Base-by-base conservation (phyloP, 2,113 vertebrate genomes). In the Tricholaema leucomelas region DNA sequence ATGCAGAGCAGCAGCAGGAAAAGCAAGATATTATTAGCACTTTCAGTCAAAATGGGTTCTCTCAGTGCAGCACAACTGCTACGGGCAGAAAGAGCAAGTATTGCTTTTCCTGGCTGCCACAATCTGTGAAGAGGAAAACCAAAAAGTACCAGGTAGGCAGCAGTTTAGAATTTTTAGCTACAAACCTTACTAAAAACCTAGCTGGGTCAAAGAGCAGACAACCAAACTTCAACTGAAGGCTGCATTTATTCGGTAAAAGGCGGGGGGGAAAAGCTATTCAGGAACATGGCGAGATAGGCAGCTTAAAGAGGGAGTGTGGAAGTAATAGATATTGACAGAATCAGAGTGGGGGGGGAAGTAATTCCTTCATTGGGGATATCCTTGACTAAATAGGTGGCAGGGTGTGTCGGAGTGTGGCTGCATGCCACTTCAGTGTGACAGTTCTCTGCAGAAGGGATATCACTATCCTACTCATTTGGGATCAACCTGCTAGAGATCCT, bases 11-110 rank as follows among this genome's bases (percentile, higher is more conserved):
- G 33, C 11, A 75, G 76, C 88, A 86, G 81, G 74, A 93, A 91
- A 91, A 81, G 42, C 48, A 78, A 75, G n/a, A 8, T 82, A 87
- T 91, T 95, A 76, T 92, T 81, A 94, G 71, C 38, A 71, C 55
- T 85, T 88, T 66, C 52, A 65, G 63, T 61, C 38, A 76, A 81
- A 87, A 76, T 35, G 50, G 28, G 40, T 55, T 75, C 55, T 84
- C 55, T 55, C 50, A 80, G 46, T 60, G 27, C 64, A 88, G 46
- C 54, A 63, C 23, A 65, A 58, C 44, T 58, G 15, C 50, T 65
- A 9, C 28, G 18, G 30, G 16, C 56, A 66, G 58, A 50, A 78
- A 83, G 50, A 73, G 38, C n/a, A 52, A 74, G 4, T 25, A 28
- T 5, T 86, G 65, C 40, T 81, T 81, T 93, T 44, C 31, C 58